Evolutionary conservation across 1,140 invertebrate species (phyloP).

Genomic region (Notospermus geniculatus): DNA sequence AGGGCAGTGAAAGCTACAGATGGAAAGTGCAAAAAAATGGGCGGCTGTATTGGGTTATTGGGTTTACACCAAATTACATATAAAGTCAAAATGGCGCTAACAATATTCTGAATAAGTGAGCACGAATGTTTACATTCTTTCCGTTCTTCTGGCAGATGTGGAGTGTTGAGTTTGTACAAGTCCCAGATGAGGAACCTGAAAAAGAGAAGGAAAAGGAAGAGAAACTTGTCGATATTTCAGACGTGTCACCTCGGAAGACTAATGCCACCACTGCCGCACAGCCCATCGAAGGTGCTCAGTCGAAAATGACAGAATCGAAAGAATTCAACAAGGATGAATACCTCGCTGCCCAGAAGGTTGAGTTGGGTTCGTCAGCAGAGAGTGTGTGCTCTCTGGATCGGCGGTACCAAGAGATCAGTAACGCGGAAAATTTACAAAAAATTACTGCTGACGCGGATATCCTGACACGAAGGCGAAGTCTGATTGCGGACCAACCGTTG

Average conservation of each 20-base stretch:
- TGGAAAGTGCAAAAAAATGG: too few species aligned
- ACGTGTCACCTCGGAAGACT: conserved; percentile 10
- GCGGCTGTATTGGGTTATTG: too few species aligned
- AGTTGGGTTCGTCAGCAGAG: conserved; percentile 46
- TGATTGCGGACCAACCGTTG: not conserved
- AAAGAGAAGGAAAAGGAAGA: conserved; percentile 18
- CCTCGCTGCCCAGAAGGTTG: conserved; percentile 34
- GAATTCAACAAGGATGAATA: conserved; percentile 47
- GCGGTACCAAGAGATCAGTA: not conserved
- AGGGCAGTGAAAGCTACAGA: too few species aligned
- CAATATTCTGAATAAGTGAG: not conserved
- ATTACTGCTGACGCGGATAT: not conserved
- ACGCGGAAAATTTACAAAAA: conserved; percentile 10
- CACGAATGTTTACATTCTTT: too few species aligned
- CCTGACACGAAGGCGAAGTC: not conserved
- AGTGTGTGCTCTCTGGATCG: conserved; percentile 33
- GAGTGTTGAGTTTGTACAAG: conserved; percentile 91
- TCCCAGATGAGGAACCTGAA: conserved; percentile 64
- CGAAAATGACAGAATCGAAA: conserved; percentile 33
- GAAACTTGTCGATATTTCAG: conserved; percentile 2
- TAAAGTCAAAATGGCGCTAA: too few species aligned
- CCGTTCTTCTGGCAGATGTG: conserved; percentile 72
- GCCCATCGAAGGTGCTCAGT: conserved; percentile 29
- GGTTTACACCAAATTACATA: too few species aligned
- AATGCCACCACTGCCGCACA: not conserved